These are phyloP conservation scores for Sinopyrophorus schimmeli DNA, from an alignment of 2,888 invertebrate genomes.

Conservation along the genomic window DNA sequence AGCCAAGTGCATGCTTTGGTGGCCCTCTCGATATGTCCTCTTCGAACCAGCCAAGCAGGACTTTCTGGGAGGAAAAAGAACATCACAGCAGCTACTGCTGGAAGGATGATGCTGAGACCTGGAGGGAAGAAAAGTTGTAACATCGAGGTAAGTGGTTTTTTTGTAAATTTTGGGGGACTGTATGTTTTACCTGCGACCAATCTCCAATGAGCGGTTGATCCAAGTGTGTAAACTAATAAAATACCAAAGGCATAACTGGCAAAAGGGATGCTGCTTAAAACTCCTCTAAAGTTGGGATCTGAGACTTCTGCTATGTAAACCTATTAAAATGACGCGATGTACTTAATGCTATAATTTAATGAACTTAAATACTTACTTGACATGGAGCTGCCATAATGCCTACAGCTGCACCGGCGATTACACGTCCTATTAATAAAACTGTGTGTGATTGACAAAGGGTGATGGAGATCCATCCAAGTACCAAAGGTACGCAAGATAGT, in stretches of 20 bases:
- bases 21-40: slow-evolving; percentile 60
- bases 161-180: too few species aligned
- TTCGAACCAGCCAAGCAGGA: slow-evolving; percentile 72
- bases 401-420: slow-evolving; percentile 72
- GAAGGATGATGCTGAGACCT: slow-evolving; percentile 61
- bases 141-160: too few species aligned
- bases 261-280: slow-evolving; percentile 71
- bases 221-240: slow-evolving; percentile 71
- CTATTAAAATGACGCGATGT: too few species aligned
- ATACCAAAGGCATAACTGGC: slow-evolving; percentile 77
- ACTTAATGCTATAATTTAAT: too few species aligned
- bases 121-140: too few species aligned
- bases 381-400: slow-evolving; percentile 74
- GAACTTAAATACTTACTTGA: slow-evolving; percentile 60
- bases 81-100: slow-evolving; percentile 63
- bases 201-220: slow-evolving; percentile 71
- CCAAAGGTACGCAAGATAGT: slow-evolving; percentile 66
- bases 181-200: slow-evolving; percentile 62
- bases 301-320: slow-evolving; percentile 77
- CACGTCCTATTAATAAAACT: slow-evolving; percentile 65
- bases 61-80: slow-evolving; percentile 72
- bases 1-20: slow-evolving; percentile 50
- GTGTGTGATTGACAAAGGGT: slow-evolving; percentile 60
- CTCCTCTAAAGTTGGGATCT: slow-evolving; percentile 70
- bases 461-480: slow-evolving; percentile 70